Base-by-base conservation (phyloP, 2,113 vertebrate genomes). In the Esox niger region DNA sequence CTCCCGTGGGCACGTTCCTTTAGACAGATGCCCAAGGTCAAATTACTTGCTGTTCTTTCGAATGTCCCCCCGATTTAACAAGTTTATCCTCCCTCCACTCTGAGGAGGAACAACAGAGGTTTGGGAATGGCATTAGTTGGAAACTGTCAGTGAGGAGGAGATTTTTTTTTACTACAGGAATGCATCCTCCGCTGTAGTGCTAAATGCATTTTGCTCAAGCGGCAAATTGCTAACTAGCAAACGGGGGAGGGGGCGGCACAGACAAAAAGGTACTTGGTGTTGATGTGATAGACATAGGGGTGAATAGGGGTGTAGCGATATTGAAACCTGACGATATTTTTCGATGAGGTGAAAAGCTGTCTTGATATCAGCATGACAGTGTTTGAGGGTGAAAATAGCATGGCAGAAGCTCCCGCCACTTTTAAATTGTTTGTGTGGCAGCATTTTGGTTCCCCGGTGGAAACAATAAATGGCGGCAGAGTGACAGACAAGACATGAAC, bases 201-300 rank as follows among this genome's bases (percentile, higher is more conserved):
- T 26, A 65, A 79, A 75, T 78, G 76, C 75, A 69, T 74, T 79
- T 72, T 73, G 83, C 81, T 82, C 75, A 82, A 79, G 0, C 46
- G 68, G 68, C 75, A 75, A 71, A 78, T 55, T 11, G 26, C 55
- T 4, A 47, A 59, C 57, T 17, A 29, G 20, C 57, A 27, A 8
- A 17, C 1, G 6, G 15, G 59, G 27, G n/a, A 31, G 59, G 30
- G 31, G n/a, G n/a, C n/a, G n/a, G n/a, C n/a, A n/a, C n/a, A n/a
- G n/a, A n/a, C n/a, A n/a, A n/a, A n/a, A n/a, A n/a, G n/a, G n/a
- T n/a, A n/a, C n/a, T n/a, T n/a, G n/a, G n/a, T n/a, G n/a, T n/a
- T n/a, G n/a, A n/a, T n/a, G n/a, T n/a, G n/a, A n/a, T n/a, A n/a
- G n/a, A n/a, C n/a, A n/a, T n/a, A n/a, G n/a, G n/a, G n/a, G n/a